A percentile compares a stretch with the other conserved stretches of the same genome.
These are phyloP conservation scores for Lepilemur ruficaudatus DNA, from an alignment of 2,797 vertebrate genomes.

Conservation along the genomic window DNA sequence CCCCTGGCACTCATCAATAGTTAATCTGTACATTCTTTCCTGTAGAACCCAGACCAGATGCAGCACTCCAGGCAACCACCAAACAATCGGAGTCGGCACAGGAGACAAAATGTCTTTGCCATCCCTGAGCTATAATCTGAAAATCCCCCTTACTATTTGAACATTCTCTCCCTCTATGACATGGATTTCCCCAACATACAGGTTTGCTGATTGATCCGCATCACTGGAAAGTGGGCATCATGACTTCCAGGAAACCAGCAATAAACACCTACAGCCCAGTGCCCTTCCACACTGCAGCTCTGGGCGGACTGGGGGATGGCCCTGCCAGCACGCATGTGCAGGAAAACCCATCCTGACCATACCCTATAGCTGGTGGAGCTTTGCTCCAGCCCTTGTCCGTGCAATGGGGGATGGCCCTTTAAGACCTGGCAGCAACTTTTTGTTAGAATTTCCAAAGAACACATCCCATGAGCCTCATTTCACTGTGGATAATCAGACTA, in stretches of 20 bases:
- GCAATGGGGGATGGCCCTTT: background rate
- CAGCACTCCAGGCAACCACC: background rate
- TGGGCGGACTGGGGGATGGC: background rate
- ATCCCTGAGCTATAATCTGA: background rate
- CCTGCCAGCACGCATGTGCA: accelerated
- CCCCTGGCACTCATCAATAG: background rate
- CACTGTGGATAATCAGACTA: slow-evolving; percentile 41
- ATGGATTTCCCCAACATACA: background rate
- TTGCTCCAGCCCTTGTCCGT: background rate
- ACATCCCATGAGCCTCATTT: slow-evolving; percentile 51
- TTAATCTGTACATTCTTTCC: background rate
- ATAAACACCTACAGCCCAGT: background rate
- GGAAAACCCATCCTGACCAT: background rate
- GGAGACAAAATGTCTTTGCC: background rate
- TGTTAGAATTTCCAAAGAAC: slow-evolving; percentile 24
- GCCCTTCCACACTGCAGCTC: background rate
- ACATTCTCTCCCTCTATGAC: background rate
- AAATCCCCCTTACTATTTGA: background rate
- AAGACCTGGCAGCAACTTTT: background rate
- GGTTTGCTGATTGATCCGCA: background rate
- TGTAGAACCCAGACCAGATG: background rate
- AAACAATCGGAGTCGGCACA: background rate
- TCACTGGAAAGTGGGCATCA: background rate
- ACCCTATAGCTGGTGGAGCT: background rate
- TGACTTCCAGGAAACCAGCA: background rate